Percentiles rank a stretch among this genome's conserved stretches.
Conservation (phyloP, 2,113 vertebrate species). For the Danio rerio region DNA sequence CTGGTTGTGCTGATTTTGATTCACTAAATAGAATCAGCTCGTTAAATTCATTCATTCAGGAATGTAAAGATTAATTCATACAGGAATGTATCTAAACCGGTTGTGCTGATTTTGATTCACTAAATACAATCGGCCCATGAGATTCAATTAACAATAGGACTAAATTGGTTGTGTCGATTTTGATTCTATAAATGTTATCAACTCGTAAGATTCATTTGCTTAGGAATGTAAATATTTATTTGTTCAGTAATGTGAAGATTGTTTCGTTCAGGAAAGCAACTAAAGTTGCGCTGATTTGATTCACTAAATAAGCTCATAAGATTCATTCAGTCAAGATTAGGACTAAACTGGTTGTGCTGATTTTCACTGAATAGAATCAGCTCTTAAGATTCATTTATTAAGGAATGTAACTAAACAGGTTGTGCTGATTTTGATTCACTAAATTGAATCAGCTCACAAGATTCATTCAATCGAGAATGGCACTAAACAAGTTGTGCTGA, state of each 20-base stretch:
- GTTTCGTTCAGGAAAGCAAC: too few species aligned
- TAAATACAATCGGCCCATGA: neutral
- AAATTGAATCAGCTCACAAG: neutral
- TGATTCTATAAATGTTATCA: neutral
- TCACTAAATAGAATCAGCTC: neutral
- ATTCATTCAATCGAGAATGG: neutral
- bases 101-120: neutral
- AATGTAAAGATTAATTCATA: neutral
- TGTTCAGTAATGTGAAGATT: too few species aligned
- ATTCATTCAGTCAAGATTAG: too few species aligned
- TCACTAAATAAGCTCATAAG: too few species aligned
- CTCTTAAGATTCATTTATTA: too few species aligned
- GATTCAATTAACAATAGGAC: neutral
- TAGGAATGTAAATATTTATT: too few species aligned
- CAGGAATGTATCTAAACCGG: neutral
- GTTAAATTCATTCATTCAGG: neutral
- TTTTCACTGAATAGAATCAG: neutral
- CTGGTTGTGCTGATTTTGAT: neutral
- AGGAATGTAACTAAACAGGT: neutral
- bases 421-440: neutral
- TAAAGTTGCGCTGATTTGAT: too few species aligned
- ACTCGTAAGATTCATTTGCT: neutral
- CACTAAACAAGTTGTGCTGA: neutral
- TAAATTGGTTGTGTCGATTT: neutral
- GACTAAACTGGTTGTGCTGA: neutral